Evolutionary conservation across 2,113 vertebrate genomes (phyloP).

Genomic region (Forbesichthys papilliferus): DNA sequence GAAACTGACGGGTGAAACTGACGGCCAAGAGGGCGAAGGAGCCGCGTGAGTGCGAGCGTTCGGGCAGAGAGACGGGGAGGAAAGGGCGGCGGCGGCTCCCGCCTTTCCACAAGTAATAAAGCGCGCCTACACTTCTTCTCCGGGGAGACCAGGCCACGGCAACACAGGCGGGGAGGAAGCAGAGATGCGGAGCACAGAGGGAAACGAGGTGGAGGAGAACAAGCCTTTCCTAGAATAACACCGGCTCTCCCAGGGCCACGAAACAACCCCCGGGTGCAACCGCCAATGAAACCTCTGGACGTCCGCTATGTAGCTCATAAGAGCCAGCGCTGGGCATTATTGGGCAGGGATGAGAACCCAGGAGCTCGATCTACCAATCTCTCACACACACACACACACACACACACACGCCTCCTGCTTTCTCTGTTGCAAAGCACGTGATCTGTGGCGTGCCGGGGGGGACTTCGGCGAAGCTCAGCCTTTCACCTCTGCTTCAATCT

Average conservation of each 20-base stretch:
- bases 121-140: slow-evolving; percentile 45
- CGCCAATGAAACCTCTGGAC: slow-evolving; percentile 63
- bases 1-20: slow-evolving; percentile 35
- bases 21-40: slow-evolving; percentile 36
- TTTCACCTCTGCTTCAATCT: slow-evolving; percentile 16
- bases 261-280: slow-evolving; percentile 65
- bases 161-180: slow-evolving; percentile 38
- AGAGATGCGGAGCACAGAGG: slow-evolving; percentile 22
- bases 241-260: slow-evolving; percentile 63
- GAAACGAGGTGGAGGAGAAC: slow-evolving; percentile 46
- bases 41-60: slow-evolving; percentile 16
- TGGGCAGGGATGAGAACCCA: slow-evolving; percentile 24
- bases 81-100: slow-evolving; percentile 57
- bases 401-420: background rate
- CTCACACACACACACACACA: slow-evolving; percentile 4
- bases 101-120: slow-evolving; percentile 59
- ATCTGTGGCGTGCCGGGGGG: slow-evolving; percentile 33
- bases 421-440: slow-evolving; percentile 7
- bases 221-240: slow-evolving; percentile 72
- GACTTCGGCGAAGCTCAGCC: slow-evolving; percentile 7
- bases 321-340: slow-evolving; percentile 38
- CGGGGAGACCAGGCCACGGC: slow-evolving; percentile 50
- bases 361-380: background rate
- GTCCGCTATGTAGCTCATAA: slow-evolving; percentile 50
- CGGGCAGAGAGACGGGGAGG: slow-evolving; percentile 33